Base-by-base conservation (phyloP, 2,888 invertebrate species). In the Nezara viridula region DNA sequence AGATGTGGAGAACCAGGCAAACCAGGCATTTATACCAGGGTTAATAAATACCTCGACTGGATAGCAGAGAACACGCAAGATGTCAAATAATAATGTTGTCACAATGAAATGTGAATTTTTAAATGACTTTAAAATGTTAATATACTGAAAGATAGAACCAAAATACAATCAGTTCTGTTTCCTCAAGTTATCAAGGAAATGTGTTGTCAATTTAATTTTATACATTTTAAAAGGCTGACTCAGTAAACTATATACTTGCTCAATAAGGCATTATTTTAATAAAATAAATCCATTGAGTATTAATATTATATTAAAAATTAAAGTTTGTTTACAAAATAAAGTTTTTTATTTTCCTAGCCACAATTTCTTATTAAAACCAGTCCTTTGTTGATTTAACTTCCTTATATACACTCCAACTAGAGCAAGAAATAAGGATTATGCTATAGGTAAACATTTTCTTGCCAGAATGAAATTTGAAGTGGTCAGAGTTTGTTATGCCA, bases 21-120 rank as follows among this genome's bases (percentile, higher is more conserved):
- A 90, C 97, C 98, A 0, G 98, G 97, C 2, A 94, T 98, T 50
- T 98, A 98, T 92, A 95, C 96, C 0, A 94, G 96, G 55, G 96
- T 97, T 44, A 95, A 94, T 91, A 94, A 94, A 91, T 96, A 95
- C 92, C 93, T 96, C 47, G 94, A 94, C 52, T 96, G 96, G 96
- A 96, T 96, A 91, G 94, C 94, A 27, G 93, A 90, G 73, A 88
- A 60, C 21, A 88, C 66, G 5, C 85, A 73, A 49, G 88, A 89
- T 40, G 40, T 88, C 52, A 49, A 55, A 85, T 81, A 47, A 81
- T 44, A 40, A 47, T 5, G 10, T 3, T 44, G 6, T 44, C n/a
- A 81, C 1, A 81, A 73, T 73, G 19, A 50, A 85, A n/a, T 2
- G 1, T 73, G 37, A 5, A 37, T 37, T 0, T 27, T 32, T 16